These are phyloP conservation scores for Pseudanteris insignis DNA, from an alignment of 2,888 invertebrate genomes.

Conservation along the genomic window DNA sequence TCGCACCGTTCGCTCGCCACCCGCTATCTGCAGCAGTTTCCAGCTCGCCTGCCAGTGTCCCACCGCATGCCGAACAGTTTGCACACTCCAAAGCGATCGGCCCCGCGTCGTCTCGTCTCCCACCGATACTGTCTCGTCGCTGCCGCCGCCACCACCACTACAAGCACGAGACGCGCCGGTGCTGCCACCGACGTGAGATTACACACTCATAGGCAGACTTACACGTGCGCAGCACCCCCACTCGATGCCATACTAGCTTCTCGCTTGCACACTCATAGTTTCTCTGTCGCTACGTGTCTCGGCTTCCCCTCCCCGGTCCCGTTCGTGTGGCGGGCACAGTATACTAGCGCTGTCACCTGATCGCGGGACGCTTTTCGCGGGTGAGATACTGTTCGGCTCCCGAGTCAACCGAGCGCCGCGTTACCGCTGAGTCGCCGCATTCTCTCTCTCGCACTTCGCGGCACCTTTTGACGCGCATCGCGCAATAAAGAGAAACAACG, in stretches of 20 bases:
- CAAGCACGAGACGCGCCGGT: constrained; percentile 9
- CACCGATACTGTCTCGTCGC: constrained; percentile 36
- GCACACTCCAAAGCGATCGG: constrained; percentile 61
- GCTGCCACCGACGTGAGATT: constrained; percentile 27
- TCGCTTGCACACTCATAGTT: constrained; percentile 27
- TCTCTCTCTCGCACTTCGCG: constrained; percentile 22
- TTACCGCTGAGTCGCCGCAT: constrained; percentile 38
- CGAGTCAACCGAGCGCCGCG: constrained; percentile 56
- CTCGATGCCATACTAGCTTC: constrained; percentile 31
- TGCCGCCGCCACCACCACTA: constrained; percentile 22
- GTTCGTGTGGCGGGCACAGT: constrained; percentile 50
- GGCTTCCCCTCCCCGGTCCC: constrained; percentile 37
- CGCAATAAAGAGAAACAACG: constrained; percentile 31
- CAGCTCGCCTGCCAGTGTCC: constrained; percentile 63
- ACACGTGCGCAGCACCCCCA: constrained; percentile 34
- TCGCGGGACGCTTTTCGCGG: constrained; percentile 63
- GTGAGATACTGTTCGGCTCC: constrained; percentile 61
- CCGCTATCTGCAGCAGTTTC: constrained; percentile 55
- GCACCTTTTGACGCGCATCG: constrained; percentile 32
- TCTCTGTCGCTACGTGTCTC: constrained; percentile 42
- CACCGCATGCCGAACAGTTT: constrained; percentile 66
- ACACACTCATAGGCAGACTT: constrained; percentile 31
- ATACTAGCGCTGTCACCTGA: constrained; percentile 60
- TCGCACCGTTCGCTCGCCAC: constrained; percentile 58
- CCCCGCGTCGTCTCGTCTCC: constrained; percentile 45